A percentile compares a stretch with the other conserved stretches of the same genome.
Conservation (phyloP, 2,888 invertebrate genomes). For the Aphodius sticticus region DNA sequence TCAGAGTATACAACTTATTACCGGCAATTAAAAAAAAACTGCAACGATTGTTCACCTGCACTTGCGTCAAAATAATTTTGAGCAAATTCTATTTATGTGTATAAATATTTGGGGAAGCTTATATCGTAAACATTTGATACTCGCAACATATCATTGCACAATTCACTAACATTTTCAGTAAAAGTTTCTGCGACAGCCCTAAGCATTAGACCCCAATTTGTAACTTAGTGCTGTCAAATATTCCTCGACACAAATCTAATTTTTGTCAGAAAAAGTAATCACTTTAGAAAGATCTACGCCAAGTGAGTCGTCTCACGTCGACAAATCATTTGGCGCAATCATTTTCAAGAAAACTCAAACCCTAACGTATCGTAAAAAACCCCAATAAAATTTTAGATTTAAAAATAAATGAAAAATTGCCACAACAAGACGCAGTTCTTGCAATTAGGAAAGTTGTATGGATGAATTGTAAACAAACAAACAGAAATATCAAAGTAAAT, state of each 20-base stretch:
- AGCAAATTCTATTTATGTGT: neutral
- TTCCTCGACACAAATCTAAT: neutral
- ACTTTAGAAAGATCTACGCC: neutral
- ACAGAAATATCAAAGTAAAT: too few species aligned
- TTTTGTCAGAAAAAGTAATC: neutral
- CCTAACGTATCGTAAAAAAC: neutral
- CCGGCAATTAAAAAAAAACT: neutral
- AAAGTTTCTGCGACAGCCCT: neutral
- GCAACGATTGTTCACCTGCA: neutral
- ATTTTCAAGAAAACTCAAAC: neutral
- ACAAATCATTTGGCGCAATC: neutral
- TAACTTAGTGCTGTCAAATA: neutral
- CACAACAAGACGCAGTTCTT: too few species aligned
- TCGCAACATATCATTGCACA: neutral
- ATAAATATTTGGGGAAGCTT: neutral
- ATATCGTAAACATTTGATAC: neutral
- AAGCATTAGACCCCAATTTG: neutral
- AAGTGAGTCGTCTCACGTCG: neutral
- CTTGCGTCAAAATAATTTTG: neutral
- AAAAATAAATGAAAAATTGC: too few species aligned
- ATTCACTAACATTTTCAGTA: neutral
- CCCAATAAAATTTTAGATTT: too few species aligned
- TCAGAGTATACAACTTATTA: neutral
- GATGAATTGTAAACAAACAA: too few species aligned
- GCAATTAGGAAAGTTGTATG: too few species aligned